Base-by-base conservation (phyloP, 2,888 invertebrate genomes). In the Capitulum mitella region DNA sequence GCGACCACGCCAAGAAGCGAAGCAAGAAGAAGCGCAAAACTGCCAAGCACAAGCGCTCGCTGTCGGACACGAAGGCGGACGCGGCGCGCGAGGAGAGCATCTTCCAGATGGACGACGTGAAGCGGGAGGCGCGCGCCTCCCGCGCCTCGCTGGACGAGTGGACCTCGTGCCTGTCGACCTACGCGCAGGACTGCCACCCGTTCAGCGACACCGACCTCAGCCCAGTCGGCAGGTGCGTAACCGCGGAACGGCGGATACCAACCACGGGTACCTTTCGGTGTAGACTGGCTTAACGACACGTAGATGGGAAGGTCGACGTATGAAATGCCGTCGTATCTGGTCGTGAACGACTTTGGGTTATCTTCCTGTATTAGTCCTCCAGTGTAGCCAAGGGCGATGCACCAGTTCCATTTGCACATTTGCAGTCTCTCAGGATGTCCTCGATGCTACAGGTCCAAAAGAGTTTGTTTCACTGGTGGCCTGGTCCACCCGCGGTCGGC, bases 151-250 rank as follows among this genome's bases (percentile, higher is more conserved):
- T 77, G 37, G 32, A 79, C 79, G 34, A 76, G 77, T 58, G 75
- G 48, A 29, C 61, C 46, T 34, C 77, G 54, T 34, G 70, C 48
- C 29, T 29, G 37, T 34, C 51, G 22, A 19, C 19, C 48, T 77
- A 16, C 54, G 34, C 54, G 32, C 88, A 90, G 19, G 92, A 92
- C 85, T 90, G 92, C 82, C 93, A 95, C 85, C 96, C 96, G 88
- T 97, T 94, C 87, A 97, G 97, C 85, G 97, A 97, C 85, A 93
- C 94, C 0, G 97, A 97, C 87, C 88, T 94, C 78, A 92, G 92
- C n/a, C 90, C 90, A 1, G 86, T 89, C 32, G 85, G 89, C 76
- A 91, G 90, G 88, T 91, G 84, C 85, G 88, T 86, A 84, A 86
- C 78, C 78, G 54, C 46, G 32, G 0, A 1, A 8, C 12, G 29